Evolutionary conservation across 2,888 invertebrate species (phyloP).

Genomic region (Thalpophila matura): DNA sequence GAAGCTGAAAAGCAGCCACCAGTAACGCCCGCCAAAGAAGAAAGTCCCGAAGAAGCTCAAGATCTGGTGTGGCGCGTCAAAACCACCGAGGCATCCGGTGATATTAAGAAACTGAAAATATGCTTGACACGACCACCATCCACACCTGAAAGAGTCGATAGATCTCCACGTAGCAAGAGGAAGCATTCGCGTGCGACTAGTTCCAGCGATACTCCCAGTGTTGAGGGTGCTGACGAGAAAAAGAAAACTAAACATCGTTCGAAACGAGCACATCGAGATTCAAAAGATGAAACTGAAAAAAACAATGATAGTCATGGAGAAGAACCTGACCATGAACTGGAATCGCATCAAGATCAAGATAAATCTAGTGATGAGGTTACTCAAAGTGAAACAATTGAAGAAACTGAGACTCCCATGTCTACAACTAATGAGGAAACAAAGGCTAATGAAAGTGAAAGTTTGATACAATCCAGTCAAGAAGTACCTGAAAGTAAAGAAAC

Average conservation of each 20-base stretch:
- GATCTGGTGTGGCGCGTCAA: conserved; percentile 90
- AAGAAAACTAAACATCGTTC: conserved; percentile 83
- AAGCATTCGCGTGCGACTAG: conserved; percentile 88
- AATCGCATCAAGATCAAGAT: conserved; percentile 56
- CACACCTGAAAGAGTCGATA: conserved; percentile 88
- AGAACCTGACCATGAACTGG: conserved; percentile 70
- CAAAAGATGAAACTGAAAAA: conserved; percentile 80
- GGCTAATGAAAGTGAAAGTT: conserved; percentile 55
- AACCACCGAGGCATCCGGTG: conserved; percentile 84
- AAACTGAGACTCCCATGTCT: conserved; percentile 69
- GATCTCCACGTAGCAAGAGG: conserved; percentile 88
- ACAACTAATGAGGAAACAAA: conserved; percentile 79
- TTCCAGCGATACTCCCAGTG: conserved; percentile 86
- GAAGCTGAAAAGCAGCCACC: conserved; percentile 74
- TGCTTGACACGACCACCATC: conserved; percentile 91
- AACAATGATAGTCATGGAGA: conserved; percentile 79
- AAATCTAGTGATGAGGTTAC: conserved; percentile 68
- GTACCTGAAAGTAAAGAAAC: conserved; percentile 53
- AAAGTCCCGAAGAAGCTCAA: conserved; percentile 79
- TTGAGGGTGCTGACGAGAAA: conserved; percentile 85
- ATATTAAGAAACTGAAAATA: conserved; percentile 92
- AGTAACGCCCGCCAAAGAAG: conserved; percentile 77
- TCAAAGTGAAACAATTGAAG: conserved; percentile 67
- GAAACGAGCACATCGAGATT: conserved; percentile 77
- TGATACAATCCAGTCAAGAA: conserved; percentile 57